Conservation (phyloP, 2,797 vertebrate species). For the Columba guinea region DNA sequence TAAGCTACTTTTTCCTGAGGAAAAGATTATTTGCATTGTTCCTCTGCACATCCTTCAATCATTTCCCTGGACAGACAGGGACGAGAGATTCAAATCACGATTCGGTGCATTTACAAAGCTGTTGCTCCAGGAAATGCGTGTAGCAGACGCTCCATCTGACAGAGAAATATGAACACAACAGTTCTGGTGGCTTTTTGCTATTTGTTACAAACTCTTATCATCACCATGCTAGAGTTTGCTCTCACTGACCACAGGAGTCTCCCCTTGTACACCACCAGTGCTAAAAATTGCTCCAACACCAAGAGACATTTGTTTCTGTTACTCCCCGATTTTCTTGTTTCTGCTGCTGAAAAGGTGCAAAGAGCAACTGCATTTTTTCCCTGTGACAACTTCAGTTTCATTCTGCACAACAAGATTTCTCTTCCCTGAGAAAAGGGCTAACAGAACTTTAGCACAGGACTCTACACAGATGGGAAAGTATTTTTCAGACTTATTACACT, state of each 20-base stretch:
- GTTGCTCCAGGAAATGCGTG: not conserved
- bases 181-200: not conserved
- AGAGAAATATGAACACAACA: constrained; percentile 41
- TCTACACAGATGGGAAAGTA: not conserved
- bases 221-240: not conserved
- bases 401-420: not conserved
- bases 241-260: not conserved
- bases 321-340: not conserved
- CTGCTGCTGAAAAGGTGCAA: not conserved
- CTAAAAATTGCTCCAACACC: constrained; percentile 16
- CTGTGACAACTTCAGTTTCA: not conserved
- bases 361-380: not conserved
- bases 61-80: constrained; percentile 4
- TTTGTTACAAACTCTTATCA: constrained; percentile 9
- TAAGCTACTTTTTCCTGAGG: not conserved
- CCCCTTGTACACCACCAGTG: not conserved
- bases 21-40: constrained; percentile 2
- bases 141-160: constrained; percentile 11
- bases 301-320: constrained; percentile 20
- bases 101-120: not conserved
- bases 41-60: not conserved
- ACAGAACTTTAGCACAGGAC: constrained; percentile 4
- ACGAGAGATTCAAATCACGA: not conserved
- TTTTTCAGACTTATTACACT: not conserved
- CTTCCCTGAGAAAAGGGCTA: not conserved